Evolutionary conservation across 2,113 vertebrate species (phyloP).

Genomic region (Triplophysa tibetana): DNA sequence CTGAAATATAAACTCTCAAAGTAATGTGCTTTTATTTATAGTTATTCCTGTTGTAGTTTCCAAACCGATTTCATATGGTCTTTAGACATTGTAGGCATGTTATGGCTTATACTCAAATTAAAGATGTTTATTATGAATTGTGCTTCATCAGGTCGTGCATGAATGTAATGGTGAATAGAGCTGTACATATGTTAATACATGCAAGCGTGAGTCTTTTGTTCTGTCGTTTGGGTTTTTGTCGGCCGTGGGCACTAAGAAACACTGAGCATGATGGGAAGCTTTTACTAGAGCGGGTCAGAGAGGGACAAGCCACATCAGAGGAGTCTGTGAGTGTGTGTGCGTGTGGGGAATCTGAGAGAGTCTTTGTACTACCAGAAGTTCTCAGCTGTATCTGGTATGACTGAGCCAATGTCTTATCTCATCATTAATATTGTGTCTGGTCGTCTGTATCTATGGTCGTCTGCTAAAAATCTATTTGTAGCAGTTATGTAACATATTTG

Average conservation of each 20-base stretch:
- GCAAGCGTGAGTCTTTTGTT: not conserved
- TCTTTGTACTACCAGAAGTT: not conserved
- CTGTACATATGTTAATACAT: no score
- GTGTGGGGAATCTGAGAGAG: not conserved
- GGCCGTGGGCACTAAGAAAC: slow-evolving; percentile 11
- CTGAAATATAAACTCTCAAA: no score
- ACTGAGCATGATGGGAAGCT: slow-evolving; percentile 11
- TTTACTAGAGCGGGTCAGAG: slow-evolving; percentile 25
- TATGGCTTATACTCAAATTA: no score
- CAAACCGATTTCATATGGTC: no score
- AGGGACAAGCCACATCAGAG: not conserved
- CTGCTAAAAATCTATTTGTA: no score
- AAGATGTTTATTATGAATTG: no score
- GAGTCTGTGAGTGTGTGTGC: not conserved
- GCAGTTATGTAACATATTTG: no score
- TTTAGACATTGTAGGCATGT: no score
- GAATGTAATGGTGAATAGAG: no score
- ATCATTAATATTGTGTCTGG: not conserved
- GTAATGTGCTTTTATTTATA: no score
- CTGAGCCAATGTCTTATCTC: not conserved
- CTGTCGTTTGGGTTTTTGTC: not conserved
- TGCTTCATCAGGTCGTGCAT: no score
- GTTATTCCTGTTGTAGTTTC: no score
- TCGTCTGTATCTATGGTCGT: not conserved
- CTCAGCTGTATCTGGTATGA: not conserved